Evolutionary conservation across 2,113 vertebrate species (phyloP).

Genomic region (Barbus barbus): DNA sequence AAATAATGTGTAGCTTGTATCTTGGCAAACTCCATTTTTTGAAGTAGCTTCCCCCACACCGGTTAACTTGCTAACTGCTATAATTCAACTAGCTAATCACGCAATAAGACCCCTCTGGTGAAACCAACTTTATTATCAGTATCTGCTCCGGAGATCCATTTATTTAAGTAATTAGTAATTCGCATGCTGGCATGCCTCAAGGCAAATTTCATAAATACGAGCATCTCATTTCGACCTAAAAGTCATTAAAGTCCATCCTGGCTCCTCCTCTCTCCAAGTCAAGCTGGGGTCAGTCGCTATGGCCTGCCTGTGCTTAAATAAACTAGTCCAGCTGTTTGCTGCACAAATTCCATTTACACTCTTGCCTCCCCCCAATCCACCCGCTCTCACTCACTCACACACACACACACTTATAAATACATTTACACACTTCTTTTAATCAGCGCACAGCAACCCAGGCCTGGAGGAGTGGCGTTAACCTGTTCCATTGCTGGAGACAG

Average conservation of each 20-base stretch:
- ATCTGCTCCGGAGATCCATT: conserved; percentile 39
- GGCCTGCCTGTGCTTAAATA: conserved; percentile 87
- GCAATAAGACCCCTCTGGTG: conserved; percentile 43
- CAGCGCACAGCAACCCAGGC: conserved; percentile 34
- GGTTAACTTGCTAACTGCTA: neutral
- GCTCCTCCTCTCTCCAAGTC: conserved; percentile 82
- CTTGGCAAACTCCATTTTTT: neutral
- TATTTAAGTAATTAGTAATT: conserved; percentile 65
- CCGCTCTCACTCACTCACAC: conserved; percentile 23
- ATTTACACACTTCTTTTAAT: conserved; percentile 29
- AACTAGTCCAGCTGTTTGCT: conserved; percentile 87
- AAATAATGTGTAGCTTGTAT: neutral
- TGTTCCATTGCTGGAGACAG: neutral
- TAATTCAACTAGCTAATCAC: neutral
- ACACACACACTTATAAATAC: conserved; percentile 12
- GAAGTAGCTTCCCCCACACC: neutral
- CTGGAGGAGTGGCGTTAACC: conserved; percentile 8
- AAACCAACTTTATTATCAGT: conserved; percentile 51
- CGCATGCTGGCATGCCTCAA: conserved; percentile 71
- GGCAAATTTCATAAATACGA: conserved; percentile 76
- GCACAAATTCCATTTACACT: conserved; percentile 77
- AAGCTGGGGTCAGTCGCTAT: conserved; percentile 83
- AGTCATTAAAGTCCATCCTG: conserved; percentile 84
- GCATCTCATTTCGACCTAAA: conserved; percentile 77
- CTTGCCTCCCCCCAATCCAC: conserved; percentile 72